Evolutionary conservation across 2,888 invertebrate species (phyloP).

Genomic region (Sericinus montela): DNA sequence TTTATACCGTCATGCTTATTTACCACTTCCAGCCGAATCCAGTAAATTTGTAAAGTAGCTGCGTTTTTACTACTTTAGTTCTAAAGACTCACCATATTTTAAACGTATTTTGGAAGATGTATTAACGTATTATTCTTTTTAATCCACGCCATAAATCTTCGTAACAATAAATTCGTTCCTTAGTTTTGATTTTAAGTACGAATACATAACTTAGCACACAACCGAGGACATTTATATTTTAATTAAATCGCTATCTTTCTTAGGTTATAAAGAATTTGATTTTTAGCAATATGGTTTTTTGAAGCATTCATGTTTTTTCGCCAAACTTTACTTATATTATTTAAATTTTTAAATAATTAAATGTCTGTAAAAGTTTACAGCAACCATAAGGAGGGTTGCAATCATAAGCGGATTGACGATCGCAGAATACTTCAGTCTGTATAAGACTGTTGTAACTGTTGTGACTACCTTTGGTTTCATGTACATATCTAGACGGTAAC

Average conservation of each 20-base stretch:
- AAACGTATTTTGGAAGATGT: conserved; percentile 20
- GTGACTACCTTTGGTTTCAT: no score
- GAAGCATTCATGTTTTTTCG: conserved; percentile 2
- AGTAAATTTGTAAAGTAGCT: conserved; percentile 49
- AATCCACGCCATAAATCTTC: conserved; percentile 7
- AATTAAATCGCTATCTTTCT: conserved; percentile 44
- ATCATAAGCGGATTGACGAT: no score
- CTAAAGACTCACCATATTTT: conserved; percentile 56
- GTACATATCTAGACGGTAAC: no score
- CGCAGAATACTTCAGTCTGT: no score
- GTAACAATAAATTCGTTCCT: conserved; percentile 36
- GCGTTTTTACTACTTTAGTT: conserved; percentile 49
- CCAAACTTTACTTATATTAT: no score
- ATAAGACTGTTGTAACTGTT: no score
- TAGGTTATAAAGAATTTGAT: conserved; percentile 7
- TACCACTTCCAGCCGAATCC: conserved; percentile 53
- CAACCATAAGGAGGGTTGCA: no score
- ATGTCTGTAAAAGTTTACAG: no score
- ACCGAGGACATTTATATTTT: conserved; percentile 68
- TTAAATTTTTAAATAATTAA: no score
- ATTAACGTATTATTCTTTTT: conserved; percentile 6
- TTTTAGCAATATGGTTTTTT: no score
- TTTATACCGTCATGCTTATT: conserved; percentile 76
- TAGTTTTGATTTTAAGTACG: conserved; percentile 49
- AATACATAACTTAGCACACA: conserved; percentile 65